A percentile compares a stretch with the other conserved stretches of the same genome.
Conservation (phyloP, 2,888 invertebrate genomes). For the Eupithecia exiguata region DNA sequence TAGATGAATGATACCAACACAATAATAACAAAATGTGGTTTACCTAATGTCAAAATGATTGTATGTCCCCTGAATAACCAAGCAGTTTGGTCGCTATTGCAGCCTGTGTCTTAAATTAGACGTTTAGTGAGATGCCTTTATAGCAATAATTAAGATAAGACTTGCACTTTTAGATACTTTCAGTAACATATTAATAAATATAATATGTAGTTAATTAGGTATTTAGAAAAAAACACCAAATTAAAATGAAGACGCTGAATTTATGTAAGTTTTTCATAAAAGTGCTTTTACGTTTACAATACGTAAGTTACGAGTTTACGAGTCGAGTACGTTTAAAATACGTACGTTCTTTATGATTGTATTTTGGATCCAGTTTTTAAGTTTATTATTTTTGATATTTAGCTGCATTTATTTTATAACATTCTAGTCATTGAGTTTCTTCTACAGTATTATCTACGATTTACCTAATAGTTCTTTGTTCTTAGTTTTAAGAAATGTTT, state of each 20-base stretch:
- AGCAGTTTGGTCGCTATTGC: slow-evolving; percentile 2
- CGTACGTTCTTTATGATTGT: background rate
- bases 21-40: no score
- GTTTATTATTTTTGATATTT: background rate
- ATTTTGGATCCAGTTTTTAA: background rate
- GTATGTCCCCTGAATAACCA: background rate
- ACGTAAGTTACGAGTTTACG: no score
- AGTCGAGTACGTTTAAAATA: background rate
- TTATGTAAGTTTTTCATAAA: background rate
- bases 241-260: background rate
- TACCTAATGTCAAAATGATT: background rate
- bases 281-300: background rate
- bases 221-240: background rate
- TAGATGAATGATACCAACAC: no score
- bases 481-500: background rate
- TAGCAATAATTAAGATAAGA: slow-evolving; percentile 44
- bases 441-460: background rate
- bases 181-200: background rate
- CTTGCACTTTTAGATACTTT: slow-evolving; percentile 38
- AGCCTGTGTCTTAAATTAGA: slow-evolving; percentile 19
- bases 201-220: background rate
- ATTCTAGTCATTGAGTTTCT: slow-evolving; percentile 6
- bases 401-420: slow-evolving; percentile 1
- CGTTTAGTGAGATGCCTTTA: slow-evolving; percentile 39
- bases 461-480: background rate